Base-by-base conservation (phyloP, 1,140 invertebrate genomes). In the Temnothorax nylanderi region DNA sequence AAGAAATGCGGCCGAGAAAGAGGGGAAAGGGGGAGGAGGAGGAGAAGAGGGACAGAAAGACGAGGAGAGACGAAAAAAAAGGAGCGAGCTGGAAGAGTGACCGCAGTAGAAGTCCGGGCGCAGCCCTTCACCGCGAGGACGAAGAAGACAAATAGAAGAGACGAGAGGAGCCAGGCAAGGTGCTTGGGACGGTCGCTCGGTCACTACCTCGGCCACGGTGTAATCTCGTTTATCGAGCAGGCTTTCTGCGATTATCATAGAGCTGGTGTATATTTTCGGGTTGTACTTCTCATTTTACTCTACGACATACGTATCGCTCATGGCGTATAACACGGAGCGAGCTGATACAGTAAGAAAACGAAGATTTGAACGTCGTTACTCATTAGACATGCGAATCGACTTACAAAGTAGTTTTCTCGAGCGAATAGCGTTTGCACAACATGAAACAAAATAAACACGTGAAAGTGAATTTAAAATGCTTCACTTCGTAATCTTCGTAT, bases 1-100 rank as follows among this genome's bases (percentile, higher is more conserved):
- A 18, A 85, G 89, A 90, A 90, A 89, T 75, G 88, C 88, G 85
- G 74, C 62, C 77, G 88, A 60, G 77, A 87, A 80, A 54, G 71
- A 6, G 13, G 69, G 72, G n/a, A 7, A n/a, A n/a, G 8, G 11
- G n/a, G 51, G 26, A 18, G 32, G 44, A 6, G 54, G 44, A 49
- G 21, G 37, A 21, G 41, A 47, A 56, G 62, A 58, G 76, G 51
- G 41, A 71, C 34, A 49, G 64, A 58, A 34, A 56, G 75, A 86
- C 13, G 41, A 26, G 62, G 44, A 54, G 60, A 60, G 2, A 10
- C 4, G 16, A 62, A 71, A 81, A 87, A 75, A 71, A 76, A 76
- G 54, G 47, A 85, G 34, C 47, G 67, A 21, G 49, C 34, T 85
- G 88, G 87, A 80, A 87, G 85, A 90, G 85, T 60, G 85, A 85